Evolutionary conservation across 2,888 invertebrate genomes (phyloP).

Genomic region (Sphecodes monilicornis): DNA sequence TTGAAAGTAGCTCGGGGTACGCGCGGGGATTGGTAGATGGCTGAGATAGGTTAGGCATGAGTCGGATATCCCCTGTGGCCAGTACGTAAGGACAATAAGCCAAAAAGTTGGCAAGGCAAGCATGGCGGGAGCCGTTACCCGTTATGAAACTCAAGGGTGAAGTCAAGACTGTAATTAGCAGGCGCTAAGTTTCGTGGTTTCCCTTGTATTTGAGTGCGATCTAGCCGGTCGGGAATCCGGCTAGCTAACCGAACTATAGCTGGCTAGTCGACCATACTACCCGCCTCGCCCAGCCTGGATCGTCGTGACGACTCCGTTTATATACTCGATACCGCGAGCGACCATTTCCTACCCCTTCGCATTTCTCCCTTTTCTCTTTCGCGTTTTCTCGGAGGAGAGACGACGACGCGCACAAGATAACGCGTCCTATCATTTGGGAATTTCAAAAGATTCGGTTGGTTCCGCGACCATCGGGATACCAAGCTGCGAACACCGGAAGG

Average conservation of each 20-base stretch:
- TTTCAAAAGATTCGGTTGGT: background rate
- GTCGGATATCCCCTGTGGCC: constrained; percentile 80
- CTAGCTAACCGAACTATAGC: constrained; percentile 18
- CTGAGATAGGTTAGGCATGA: constrained; percentile 65
- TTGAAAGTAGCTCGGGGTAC: constrained; percentile 62
- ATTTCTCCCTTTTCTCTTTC: background rate
- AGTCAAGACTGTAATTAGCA: constrained; percentile 84
- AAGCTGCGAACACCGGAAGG: background rate
- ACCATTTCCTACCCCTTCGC: constrained; percentile 2
- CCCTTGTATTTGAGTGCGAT: constrained; percentile 79
- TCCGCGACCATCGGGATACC: background rate
- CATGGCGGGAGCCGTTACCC: constrained; percentile 76
- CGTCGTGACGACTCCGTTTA: constrained; percentile 35
- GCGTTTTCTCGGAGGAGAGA: background rate
- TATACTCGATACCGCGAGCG: constrained; percentile 48
- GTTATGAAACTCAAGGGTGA: constrained; percentile 83
- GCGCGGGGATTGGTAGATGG: constrained; percentile 22
- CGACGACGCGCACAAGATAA: constrained; percentile 23
- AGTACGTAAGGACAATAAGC: constrained; percentile 83
- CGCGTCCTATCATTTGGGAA: background rate
- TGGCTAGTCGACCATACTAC: constrained; percentile 25
- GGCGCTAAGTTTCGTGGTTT: constrained; percentile 81
- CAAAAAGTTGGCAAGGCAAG: constrained; percentile 80
- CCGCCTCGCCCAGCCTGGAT: background rate
- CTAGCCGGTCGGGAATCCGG: constrained; percentile 34